Percentiles rank a stretch among this genome's conserved stretches.
phyloP scores from a whole-genome alignment of 2,797 vertebrate species.

The Oreonectes daqikongensis region DNA sequence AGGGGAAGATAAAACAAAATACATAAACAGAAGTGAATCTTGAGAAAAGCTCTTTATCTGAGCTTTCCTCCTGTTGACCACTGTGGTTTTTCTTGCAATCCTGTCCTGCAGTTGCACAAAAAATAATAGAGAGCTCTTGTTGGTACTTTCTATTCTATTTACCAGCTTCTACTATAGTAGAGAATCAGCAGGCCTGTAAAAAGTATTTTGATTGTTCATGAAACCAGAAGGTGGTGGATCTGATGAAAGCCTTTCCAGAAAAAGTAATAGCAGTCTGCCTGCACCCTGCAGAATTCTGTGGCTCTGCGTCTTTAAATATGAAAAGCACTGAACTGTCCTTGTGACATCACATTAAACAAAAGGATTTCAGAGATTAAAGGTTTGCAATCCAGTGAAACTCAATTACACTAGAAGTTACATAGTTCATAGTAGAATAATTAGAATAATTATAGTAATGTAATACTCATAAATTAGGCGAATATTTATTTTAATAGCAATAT shows the following conservation, averaged over 20 bases:
- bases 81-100: conserved; percentile 16
- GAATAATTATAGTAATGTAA: no score
- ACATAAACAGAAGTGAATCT: conserved; percentile 12
- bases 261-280: no score
- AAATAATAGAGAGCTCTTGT: not conserved
- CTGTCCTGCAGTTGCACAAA: not conserved
- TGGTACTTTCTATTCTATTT: not conserved
- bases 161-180: not conserved
- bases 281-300: no score
- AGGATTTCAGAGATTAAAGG: no score
- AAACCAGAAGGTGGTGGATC: no score
- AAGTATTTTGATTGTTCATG: not conserved
- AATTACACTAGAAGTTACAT: not conserved
- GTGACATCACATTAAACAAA: no score
- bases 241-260: no score
- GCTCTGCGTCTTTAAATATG: no score
- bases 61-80: conserved; percentile 19
- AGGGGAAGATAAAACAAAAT: conserved; percentile 31
- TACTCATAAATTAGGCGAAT: no score
- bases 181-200: not conserved
- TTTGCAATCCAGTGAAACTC: not conserved
- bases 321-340: no score
- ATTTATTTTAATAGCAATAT: no score
- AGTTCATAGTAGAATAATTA: no score
- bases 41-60: not conserved